Percentiles rank a stretch among this genome's conserved stretches.
These are phyloP conservation scores for Salvelinus sp. DNA, from an alignment of 2,113 vertebrate species.

Conservation along the genomic window DNA sequence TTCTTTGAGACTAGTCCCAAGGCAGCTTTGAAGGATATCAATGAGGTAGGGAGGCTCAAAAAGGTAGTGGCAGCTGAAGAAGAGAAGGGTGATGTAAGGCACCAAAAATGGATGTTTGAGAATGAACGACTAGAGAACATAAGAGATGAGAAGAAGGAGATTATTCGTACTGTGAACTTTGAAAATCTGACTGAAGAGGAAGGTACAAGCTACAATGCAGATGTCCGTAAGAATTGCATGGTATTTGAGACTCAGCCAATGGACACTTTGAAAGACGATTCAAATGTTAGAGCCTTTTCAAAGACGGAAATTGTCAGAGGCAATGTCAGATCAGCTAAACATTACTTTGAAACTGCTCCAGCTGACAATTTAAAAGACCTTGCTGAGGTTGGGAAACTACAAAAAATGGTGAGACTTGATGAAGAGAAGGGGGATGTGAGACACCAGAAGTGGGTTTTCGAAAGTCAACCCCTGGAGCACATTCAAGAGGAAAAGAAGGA, in stretches of 20 bases:
- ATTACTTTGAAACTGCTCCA: conserved; percentile 87
- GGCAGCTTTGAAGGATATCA: conserved; percentile 70
- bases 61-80: conserved; percentile 69
- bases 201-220: conserved; percentile 76
- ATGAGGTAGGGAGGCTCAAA: conserved; percentile 80
- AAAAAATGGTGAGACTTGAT: conserved; percentile 72
- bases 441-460: conserved; percentile 88
- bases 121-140: conserved; percentile 85
- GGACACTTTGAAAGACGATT: conserved; percentile 81
- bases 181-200: conserved; percentile 80
- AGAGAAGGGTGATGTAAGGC: conserved; percentile 83
- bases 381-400: conserved; percentile 81
- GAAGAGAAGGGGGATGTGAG: conserved; percentile 87
- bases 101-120: conserved; percentile 87
- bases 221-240: conserved; percentile 81
- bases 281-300: conserved; percentile 62
- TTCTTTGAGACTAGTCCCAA: conserved; percentile 84
- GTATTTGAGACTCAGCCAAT: conserved; percentile 89
- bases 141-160: conserved; percentile 80
- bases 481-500: conserved; percentile 86
- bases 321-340: conserved; percentile 81
- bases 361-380: conserved; percentile 80
- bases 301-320: conserved; percentile 82
- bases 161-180: conserved; percentile 77
- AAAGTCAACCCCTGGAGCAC: conserved; percentile 85